These are phyloP conservation scores for Eristalis pertinax DNA, from an alignment of 2,888 invertebrate genomes.

Conservation along the genomic window DNA sequence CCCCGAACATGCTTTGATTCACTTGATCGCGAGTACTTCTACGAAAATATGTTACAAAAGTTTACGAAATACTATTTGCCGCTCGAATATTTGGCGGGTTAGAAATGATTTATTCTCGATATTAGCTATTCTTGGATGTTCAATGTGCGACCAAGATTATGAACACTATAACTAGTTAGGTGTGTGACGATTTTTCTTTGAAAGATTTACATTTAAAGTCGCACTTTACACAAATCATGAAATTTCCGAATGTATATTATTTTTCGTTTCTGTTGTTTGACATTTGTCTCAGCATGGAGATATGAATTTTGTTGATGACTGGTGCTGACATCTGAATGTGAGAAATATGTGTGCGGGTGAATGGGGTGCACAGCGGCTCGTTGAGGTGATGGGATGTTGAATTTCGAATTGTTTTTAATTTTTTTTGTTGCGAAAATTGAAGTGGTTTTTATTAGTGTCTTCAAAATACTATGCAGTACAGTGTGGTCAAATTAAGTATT, in stretches of 20 bases:
- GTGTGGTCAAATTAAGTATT: too few species aligned
- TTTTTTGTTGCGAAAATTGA: too few species aligned
- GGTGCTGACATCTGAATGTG: not conserved
- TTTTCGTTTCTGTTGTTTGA: slow-evolving; percentile 23
- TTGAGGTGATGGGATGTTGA: not conserved
- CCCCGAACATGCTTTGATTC: slow-evolving; percentile 42
- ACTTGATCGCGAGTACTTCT: not conserved
- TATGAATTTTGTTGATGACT: slow-evolving; percentile 22
- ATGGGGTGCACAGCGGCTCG: not conserved
- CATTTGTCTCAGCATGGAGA: slow-evolving; percentile 26
- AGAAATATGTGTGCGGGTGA: not conserved
- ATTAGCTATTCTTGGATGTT: not conserved
- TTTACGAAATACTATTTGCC: slow-evolving; percentile 28
- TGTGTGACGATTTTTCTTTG: not conserved
- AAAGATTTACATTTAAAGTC: not conserved
- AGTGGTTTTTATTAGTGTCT: too few species aligned
- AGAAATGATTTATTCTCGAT: not conserved
- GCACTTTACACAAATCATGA: not conserved
- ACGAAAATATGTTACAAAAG: not conserved
- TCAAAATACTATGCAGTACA: too few species aligned
- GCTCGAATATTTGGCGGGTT: slow-evolving; percentile 16
- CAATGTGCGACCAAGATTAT: not conserved
- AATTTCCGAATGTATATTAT: not conserved
- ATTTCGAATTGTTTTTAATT: too few species aligned
- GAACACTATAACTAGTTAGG: not conserved